Conservation (phyloP, 2,888 invertebrate genomes). For the Agriotes lineatus region DNA sequence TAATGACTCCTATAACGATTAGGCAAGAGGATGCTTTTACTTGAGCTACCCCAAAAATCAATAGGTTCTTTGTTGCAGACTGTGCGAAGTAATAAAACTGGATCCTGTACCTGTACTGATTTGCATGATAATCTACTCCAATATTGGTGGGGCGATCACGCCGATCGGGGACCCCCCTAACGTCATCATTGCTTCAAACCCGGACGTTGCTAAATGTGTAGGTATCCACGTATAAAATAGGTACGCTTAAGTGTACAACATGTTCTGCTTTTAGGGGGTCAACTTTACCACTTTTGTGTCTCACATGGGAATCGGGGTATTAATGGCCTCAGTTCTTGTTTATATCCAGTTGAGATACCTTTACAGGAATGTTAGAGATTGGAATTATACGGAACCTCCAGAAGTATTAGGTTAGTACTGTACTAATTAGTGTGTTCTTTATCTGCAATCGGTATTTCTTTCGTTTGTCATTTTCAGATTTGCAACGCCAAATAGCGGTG, state of each 20-base stretch:
- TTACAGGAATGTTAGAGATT: conserved; percentile 77
- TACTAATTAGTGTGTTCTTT: too few species aligned
- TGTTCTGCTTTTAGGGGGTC: conserved; percentile 79
- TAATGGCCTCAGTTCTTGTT: conserved; percentile 76
- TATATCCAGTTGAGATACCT: conserved; percentile 79
- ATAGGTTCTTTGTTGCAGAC: too few species aligned
- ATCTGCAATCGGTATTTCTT: too few species aligned
- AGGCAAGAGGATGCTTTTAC: conserved; percentile 67
- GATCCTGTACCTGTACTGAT: conserved; percentile 90
- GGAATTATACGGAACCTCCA: conserved; percentile 79
- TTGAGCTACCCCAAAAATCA: too few species aligned
- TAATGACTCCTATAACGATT: conserved; percentile 91
- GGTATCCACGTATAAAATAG: conserved; percentile 57
- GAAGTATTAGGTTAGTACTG: conserved; percentile 78
- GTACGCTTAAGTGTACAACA: too few species aligned
- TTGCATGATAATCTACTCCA: conserved; percentile 88
- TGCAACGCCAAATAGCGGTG: conserved; percentile 86
- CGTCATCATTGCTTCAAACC: conserved; percentile 88
- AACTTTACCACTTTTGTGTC: conserved; percentile 83
- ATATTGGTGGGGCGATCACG: conserved; percentile 91
- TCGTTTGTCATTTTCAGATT: too few species aligned
- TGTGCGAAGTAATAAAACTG: conserved; percentile 90
- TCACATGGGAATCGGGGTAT: conserved; percentile 84
- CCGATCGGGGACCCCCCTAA: conserved; percentile 95
- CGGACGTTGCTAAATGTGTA: conserved; percentile 76